phyloP scores from a whole-genome alignment of 2,797 vertebrate genomes.

The Antrozous pallidus region DNA sequence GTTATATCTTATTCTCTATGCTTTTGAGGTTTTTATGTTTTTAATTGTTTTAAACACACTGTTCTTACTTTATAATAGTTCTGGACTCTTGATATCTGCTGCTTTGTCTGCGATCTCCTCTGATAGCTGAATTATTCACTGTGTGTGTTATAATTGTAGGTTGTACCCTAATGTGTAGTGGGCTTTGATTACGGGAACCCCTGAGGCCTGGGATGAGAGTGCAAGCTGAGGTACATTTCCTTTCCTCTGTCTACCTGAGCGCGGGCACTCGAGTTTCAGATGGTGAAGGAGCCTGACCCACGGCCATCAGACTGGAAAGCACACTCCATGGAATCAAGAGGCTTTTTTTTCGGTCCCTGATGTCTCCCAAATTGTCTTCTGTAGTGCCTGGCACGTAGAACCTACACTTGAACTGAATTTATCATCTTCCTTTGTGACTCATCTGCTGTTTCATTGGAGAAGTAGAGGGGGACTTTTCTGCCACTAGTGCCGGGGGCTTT shows the following conservation, averaged over 20 bases:
- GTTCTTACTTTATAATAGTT: neutral
- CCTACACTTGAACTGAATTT: neutral
- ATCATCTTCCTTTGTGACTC: constrained; percentile 7
- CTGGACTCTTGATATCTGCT: neutral
- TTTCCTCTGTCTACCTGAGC: neutral
- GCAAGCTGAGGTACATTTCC: neutral
- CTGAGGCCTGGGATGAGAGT: neutral
- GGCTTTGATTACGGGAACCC: neutral
- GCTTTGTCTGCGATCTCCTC: neutral
- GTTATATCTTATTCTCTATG: neutral
- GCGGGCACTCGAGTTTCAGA: neutral
- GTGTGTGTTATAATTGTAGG: neutral
- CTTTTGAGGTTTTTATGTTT: neutral
- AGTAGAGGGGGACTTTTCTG: neutral
- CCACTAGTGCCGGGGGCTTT: neutral
- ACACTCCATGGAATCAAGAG: neutral
- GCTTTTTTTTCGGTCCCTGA: neutral
- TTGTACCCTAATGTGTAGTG: neutral
- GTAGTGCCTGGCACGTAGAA: neutral
- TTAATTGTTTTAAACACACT: constrained; percentile 1
- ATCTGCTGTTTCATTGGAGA: neutral
- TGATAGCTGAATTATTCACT: neutral
- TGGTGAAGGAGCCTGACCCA: neutral
- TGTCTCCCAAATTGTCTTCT: neutral
- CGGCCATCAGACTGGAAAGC: neutral